phyloP scores from a whole-genome alignment of 2,113 vertebrate genomes.

The Osmerus mordax region DNA sequence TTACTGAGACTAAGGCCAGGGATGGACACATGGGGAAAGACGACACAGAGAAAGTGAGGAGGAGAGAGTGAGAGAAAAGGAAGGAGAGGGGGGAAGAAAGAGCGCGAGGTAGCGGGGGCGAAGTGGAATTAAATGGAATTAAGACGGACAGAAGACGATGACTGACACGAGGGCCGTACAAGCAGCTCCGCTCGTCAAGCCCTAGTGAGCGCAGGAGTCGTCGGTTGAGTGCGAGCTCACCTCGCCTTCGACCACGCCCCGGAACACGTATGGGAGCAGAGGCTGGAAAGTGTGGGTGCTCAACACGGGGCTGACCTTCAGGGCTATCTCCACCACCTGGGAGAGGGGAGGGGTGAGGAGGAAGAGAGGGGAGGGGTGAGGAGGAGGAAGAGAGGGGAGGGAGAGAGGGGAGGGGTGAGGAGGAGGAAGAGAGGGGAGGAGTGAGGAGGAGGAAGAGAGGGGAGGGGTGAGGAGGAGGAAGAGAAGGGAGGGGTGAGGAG shows the following conservation, averaged over 20 bases:
- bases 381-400: too few species aligned
- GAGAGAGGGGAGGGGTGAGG: background rate
- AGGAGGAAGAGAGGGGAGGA: background rate
- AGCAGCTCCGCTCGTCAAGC: too few species aligned
- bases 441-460: background rate
- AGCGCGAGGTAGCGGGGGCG: too few species aligned
- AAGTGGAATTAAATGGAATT: background rate
- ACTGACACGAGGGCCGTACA: background rate
- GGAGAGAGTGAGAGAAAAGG: too few species aligned
- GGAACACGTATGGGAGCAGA: constrained; percentile 84
- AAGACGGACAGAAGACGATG: background rate
- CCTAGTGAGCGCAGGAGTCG: too few species aligned
- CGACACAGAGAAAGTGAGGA: too few species aligned
- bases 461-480: background rate
- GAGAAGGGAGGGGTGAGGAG: background rate
- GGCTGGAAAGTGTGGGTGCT: constrained; percentile 90
- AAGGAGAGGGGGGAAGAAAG: too few species aligned
- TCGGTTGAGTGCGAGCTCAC: constrained; percentile 68
- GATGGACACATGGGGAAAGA: too few species aligned
- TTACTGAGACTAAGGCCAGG: too few species aligned
- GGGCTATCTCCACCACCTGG: constrained; percentile 92
- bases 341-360: constrained; percentile 34
- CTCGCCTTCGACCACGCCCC: constrained; percentile 90
- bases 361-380: too few species aligned
- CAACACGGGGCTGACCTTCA: constrained; percentile 88